Evolutionary conservation across 2,888 invertebrate species (phyloP).

Genomic region (Melangyna quadrimaculata): DNA sequence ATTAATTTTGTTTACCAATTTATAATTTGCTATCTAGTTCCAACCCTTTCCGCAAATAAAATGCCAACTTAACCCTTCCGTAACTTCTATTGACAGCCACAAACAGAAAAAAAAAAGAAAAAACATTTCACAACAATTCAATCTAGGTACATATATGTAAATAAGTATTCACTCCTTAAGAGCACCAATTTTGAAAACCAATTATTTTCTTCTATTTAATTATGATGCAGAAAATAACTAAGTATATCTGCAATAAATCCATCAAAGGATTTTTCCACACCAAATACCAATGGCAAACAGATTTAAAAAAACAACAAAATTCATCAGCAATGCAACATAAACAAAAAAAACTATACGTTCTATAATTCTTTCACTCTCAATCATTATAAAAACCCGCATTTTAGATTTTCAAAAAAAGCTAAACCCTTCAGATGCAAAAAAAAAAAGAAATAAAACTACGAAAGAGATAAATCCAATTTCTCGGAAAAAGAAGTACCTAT

Average conservation of each 20-base stretch:
- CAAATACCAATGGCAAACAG: background rate
- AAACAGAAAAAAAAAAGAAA: background rate
- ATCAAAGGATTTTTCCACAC: slow-evolving; percentile 47
- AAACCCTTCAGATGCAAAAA: slow-evolving; percentile 19
- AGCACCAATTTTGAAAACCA: slow-evolving; percentile 18
- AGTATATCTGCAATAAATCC: slow-evolving; percentile 55
- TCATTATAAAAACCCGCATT: slow-evolving; percentile 50
- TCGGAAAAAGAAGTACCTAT: slow-evolving; percentile 4
- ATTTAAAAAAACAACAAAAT: slow-evolving; percentile 14
- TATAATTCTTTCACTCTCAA: slow-evolving; percentile 50
- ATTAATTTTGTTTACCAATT: too few species aligned
- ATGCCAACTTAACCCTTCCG: too few species aligned
- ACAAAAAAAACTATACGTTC: slow-evolving; percentile 32
- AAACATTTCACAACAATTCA: background rate
- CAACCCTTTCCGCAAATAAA: too few species aligned
- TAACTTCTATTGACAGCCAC: too few species aligned
- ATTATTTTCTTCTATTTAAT: slow-evolving; percentile 60
- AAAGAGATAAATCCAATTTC: slow-evolving; percentile 38
- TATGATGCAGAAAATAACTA: slow-evolving; percentile 32
- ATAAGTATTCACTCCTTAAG: background rate
- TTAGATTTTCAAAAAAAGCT: slow-evolving; percentile 52
- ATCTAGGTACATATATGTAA: background rate
- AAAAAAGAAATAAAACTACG: background rate
- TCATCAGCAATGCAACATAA: slow-evolving; percentile 53
- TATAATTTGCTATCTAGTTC: too few species aligned